Evolutionary conservation across 2,113 vertebrate species (phyloP), one percentile per base, ranked within the genome.

Genomic region (Eubucco bourcierii): DNA sequence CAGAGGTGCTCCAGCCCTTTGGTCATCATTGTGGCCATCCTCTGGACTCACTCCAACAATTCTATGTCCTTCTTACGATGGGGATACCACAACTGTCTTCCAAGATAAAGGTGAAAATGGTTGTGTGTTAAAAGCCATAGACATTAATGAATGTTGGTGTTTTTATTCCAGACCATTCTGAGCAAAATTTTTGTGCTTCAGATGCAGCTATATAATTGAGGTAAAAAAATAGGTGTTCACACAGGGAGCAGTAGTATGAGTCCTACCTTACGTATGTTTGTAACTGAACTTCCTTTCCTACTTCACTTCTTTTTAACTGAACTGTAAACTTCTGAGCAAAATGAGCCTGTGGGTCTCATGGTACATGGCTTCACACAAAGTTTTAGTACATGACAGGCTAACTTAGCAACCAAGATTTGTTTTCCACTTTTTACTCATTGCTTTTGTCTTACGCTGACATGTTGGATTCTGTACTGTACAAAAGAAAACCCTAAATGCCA

Each of bases 211-310:
- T 17, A 12, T 67, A 37, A 25, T 72, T 50, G 16, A 34, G 27
- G 25, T 63, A 44, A 85, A 87, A 44, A 21, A 71, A 71, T 72
- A 76, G 66, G n/a, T 87, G 53, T 79, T 50, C 34, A 24, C 21
- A 19, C n/a, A 34, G 0, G 7, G 6, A 81, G 18, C 0, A 0
- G 25, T 77, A 31, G 9, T 46, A 7, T 9, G 53, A 12, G 6
- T 78, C 47, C 41, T 68, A 46, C 59, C n/a, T 88, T 77, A 64
- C 85, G 6, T 28, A 3, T 61, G 33, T 79, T 59, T 82, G 68
- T 44, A 75, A 5, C 44, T 82, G 63, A 25, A 79, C 72, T 86
- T 78, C 25, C 25, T 75, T 75, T 86, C 60, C 34, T 75, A 4
- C n/a, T 65, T 28, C 9, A 12, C 33, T 37, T 60, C 28, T 56